Conservation (phyloP, 2,888 invertebrate species). For the Acheta domesticus region DNA sequence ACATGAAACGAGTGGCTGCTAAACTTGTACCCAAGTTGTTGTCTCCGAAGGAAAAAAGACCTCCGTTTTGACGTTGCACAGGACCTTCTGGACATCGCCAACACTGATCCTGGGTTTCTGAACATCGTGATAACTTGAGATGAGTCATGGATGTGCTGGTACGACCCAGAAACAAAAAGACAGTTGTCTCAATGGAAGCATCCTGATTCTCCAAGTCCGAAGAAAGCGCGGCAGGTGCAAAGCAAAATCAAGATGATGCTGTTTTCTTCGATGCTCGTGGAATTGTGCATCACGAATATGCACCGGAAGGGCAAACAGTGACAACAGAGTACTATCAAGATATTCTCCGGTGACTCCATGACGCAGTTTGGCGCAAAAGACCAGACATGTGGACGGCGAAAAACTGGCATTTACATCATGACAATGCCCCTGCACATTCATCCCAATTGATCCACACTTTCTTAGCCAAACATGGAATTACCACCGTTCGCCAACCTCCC, state of each 20-base stretch:
- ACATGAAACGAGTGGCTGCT: too few relatives aligned
- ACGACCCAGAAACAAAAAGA: not conserved
- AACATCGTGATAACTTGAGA: not conserved
- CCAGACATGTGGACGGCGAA: too few relatives aligned
- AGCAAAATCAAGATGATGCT: not conserved
- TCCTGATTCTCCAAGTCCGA: not conserved
- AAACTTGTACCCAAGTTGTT: not conserved
- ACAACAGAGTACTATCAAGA: not conserved
- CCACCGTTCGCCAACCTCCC: constrained; percentile 3
- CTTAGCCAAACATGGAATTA: not conserved
- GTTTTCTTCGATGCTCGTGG: not conserved
- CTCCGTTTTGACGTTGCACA: not conserved
- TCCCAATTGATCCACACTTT: not conserved
- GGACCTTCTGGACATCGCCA: not conserved
- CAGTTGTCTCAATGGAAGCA: not conserved
- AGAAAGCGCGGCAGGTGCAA: not conserved
- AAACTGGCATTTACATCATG: not conserved
- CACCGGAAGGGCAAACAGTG: not conserved
- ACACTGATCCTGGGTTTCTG: not conserved
- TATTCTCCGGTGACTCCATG: too few relatives aligned
- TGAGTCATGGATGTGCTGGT: not conserved
- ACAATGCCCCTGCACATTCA: too few relatives aligned
- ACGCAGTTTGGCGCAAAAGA: too few relatives aligned
- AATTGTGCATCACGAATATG: too few relatives aligned
- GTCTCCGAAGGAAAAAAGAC: not conserved